These are phyloP conservation scores for Xenops minutus DNA, from an alignment of 2,797 vertebrate genomes.

Conservation along the genomic window DNA sequence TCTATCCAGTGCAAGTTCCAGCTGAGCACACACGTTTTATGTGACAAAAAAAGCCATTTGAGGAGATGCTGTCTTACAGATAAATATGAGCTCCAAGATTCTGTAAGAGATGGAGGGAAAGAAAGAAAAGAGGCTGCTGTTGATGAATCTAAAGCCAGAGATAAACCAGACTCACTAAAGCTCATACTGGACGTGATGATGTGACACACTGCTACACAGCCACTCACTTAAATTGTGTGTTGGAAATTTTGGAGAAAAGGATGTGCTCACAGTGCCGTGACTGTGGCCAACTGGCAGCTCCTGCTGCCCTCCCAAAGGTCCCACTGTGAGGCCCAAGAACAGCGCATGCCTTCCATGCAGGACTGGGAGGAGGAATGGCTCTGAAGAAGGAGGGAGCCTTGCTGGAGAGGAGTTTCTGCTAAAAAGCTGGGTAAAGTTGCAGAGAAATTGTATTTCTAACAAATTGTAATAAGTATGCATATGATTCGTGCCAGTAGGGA, in stretches of 20 bases:
- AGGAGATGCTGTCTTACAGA: not conserved
- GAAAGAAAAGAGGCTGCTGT: not conserved
- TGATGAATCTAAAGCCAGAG: not conserved
- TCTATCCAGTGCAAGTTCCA: not conserved
- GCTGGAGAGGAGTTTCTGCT: not conserved
- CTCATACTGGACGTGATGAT: not conserved
- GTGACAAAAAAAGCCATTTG: not conserved
- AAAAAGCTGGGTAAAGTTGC: not conserved
- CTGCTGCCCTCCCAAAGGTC: not conserved
- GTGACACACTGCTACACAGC: not conserved
- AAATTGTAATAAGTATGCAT: too few relatives aligned
- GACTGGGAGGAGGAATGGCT: not conserved
- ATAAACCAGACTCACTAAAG: not conserved
- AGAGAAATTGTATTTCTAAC: not conserved
- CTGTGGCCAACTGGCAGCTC: not conserved
- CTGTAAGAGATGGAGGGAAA: not conserved
- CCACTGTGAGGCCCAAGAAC: not conserved
- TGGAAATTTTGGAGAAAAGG: not conserved
- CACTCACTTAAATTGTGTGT: fast-evolving
- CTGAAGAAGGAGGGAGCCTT: not conserved
- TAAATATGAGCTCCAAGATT: not conserved
- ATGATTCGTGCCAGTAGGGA: too few relatives aligned
- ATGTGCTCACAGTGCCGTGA: not conserved
- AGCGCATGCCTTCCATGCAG: not conserved
- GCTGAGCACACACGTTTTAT: not conserved